Conservation (phyloP, 1,140 invertebrate genomes). For the Muscidifurax raptorellus region DNA sequence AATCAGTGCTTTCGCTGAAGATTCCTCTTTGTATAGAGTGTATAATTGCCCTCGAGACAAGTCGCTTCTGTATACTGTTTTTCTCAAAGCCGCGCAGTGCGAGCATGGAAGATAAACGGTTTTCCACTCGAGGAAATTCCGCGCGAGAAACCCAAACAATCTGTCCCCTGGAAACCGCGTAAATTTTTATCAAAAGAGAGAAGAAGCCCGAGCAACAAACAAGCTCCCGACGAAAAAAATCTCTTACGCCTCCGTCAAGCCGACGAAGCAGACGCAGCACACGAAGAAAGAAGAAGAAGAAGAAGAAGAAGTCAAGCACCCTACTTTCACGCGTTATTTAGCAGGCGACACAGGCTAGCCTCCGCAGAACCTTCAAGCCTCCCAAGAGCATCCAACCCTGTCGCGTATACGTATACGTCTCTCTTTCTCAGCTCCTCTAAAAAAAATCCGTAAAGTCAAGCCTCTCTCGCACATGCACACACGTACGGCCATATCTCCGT, state of each 20-base stretch:
- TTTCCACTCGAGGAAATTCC: too few species aligned
- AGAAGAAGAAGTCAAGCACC: neutral
- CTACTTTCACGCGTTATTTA: conserved; percentile 46
- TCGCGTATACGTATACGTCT: neutral
- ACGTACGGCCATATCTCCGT: neutral
- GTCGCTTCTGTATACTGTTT: neutral
- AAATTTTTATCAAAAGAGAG: neutral
- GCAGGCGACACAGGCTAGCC: neutral
- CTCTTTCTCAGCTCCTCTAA: neutral
- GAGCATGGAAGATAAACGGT: too few species aligned
- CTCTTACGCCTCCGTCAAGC: too few species aligned
- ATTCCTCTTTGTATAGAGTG: too few species aligned
- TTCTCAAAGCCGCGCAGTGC: too few species aligned
- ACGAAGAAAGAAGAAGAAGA: neutral
- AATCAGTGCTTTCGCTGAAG: neutral
- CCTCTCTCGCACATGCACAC: neutral
- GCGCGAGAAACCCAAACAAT: too few species aligned
- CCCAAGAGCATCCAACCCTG: conserved; percentile 15
- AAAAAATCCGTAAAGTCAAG: conserved; percentile 46
- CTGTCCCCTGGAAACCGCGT: too few species aligned
- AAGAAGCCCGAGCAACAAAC: neutral
- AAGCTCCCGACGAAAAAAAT: neutral
- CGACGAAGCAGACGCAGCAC: neutral
- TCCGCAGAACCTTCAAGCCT: neutral
- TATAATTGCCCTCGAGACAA: neutral